Evolutionary conservation across 2,888 invertebrate species (phyloP).

Genomic region (Carterocephalus palaemon): DNA sequence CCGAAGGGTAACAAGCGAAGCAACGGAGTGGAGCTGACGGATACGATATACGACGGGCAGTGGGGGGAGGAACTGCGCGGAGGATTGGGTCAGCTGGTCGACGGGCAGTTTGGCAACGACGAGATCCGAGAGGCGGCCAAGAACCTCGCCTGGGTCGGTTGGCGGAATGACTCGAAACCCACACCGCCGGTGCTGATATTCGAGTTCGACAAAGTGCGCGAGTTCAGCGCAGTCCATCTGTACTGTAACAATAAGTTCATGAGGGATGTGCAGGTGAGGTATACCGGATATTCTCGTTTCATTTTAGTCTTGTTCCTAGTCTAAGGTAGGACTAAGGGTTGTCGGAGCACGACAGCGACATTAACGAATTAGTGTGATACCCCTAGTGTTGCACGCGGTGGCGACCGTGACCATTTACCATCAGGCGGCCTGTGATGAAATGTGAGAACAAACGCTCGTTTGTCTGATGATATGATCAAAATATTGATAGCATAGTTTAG

Average conservation of each 20-base stretch:
- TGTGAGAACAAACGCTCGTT: too few species aligned
- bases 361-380: too few species aligned
- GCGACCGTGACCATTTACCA: too few species aligned
- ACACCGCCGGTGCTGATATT: slow-evolving; percentile 83
- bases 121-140: slow-evolving; percentile 80
- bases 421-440: too few species aligned
- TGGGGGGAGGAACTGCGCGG: slow-evolving; percentile 86
- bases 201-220: slow-evolving; percentile 92
- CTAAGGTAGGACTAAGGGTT: neutral
- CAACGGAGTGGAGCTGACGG: slow-evolving; percentile 88
- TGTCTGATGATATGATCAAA: too few species aligned
- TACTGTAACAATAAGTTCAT: slow-evolving; percentile 92
- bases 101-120: slow-evolving; percentile 88
- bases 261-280: slow-evolving; percentile 86
- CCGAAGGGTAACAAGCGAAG: slow-evolving; percentile 91
- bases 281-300: too few species aligned
- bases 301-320: neutral
- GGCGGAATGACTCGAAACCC: slow-evolving; percentile 87
- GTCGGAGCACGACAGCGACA: too few species aligned
- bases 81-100: slow-evolving; percentile 91
- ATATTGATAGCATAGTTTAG: too few species aligned
- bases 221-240: slow-evolving; percentile 90
- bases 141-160: slow-evolving; percentile 91
- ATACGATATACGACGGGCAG: slow-evolving; percentile 91
- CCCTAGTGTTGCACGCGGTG: too few species aligned